Evolutionary conservation across 1,140 invertebrate species (phyloP), one percentile per base, ranked within the genome.

Genomic region (Drosophila insularis): DNA sequence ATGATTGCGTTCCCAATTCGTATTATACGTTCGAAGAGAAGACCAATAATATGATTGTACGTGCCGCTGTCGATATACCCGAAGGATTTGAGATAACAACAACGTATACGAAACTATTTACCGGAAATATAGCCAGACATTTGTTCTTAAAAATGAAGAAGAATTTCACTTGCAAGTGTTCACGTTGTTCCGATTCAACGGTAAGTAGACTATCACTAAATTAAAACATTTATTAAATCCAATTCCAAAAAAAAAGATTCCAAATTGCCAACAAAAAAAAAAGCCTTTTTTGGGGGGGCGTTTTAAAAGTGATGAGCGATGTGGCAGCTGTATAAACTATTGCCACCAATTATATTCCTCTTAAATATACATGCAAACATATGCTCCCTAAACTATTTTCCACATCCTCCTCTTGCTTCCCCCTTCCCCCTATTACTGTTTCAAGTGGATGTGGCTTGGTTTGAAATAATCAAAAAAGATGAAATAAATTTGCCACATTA

Each of bases 1-100:
- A 97, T 85, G 94, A 93, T 53, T 97, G 96, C 87, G 92, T 93
- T 32, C 95, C 96, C 13, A 97, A 97, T 81, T 96, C 95, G 0
- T 94, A 94, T 60, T 95, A 96, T 70, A 92, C 93, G 37, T 96
- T 95, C 73, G 94, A 95, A 70, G 84, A 87, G 58, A 89, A 91
- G 10, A 89, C 94, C 32, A 93, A 93, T 31, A 91, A 93, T 50
- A 95, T 97, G 93, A 92, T 93, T n/a, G 94, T 96, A 0, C 94
- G 93, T 78, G 95, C 96, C 13, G 93, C 94, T 0, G 92, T 93
- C 59, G 92, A 93, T n/a, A 97, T 97, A 54, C 78, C 90, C 40
- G 92, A 93, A 70, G 95, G 95, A 17, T 92, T 94, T 19, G 95
- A 96, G 91, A 94, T 97, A 23, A 95, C 95, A 40, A 95, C 95